Percentiles rank a stretch among this genome's conserved stretches.
Evolutionary conservation across 1,140 invertebrate genomes (phyloP).

Genomic region (Aphis gossypii): DNA sequence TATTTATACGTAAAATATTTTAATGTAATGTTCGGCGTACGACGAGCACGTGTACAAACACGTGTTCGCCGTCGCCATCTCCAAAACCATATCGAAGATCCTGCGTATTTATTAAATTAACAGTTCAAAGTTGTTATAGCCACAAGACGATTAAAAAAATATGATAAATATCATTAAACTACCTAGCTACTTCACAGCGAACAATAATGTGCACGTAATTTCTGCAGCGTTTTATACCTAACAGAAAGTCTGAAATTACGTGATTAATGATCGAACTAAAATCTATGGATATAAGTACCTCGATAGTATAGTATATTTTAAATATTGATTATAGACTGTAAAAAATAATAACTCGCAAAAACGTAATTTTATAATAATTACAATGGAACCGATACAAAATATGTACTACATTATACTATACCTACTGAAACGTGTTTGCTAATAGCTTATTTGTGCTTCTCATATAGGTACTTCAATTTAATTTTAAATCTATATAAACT

Average conservation of each 20-base stretch:
- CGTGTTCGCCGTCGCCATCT: not conserved
- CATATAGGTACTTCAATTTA: rapidly evolving
- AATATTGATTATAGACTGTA: not conserved
- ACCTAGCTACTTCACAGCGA: not conserved
- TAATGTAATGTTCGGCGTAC: not conserved
- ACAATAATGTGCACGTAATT: not conserved
- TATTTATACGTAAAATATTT: not conserved
- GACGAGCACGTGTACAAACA: not conserved
- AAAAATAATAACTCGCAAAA: not conserved
- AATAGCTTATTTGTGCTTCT: not conserved
- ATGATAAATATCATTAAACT: not conserved
- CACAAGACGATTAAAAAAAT: not conserved
- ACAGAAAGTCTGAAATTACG: not conserved
- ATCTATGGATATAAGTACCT: not conserved
- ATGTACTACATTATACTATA: not conserved
- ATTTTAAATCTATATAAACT: not conserved
- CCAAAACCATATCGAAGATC: not conserved
- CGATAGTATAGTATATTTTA: not conserved
- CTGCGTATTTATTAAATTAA: not conserved
- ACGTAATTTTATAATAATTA: not conserved
- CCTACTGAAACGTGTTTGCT: not conserved
- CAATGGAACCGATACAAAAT: not conserved
- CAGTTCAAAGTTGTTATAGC: not conserved
- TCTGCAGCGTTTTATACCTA: not conserved
- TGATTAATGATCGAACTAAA: not conserved